These are phyloP conservation scores for Nibea coibor DNA, from an alignment of 2,113 vertebrate species.

Conservation along the genomic window DNA sequence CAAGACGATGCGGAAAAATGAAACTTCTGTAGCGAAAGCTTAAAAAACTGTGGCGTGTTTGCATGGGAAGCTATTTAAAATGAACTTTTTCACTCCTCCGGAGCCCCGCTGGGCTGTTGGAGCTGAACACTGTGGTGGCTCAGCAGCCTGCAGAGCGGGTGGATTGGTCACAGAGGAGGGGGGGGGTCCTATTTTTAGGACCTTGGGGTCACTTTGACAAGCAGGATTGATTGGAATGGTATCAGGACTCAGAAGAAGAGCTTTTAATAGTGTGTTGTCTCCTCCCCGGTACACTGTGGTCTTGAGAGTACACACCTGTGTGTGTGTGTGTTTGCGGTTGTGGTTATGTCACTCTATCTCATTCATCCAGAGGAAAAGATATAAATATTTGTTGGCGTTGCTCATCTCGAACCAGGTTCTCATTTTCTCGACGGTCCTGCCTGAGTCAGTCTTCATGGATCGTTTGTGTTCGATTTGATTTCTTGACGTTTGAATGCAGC, in stretches of 20 bases:
- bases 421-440: background rate
- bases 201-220: conserved; percentile 57
- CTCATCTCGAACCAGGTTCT: background rate
- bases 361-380: background rate
- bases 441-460: background rate
- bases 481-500: conserved; percentile 7
- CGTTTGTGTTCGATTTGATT: background rate
- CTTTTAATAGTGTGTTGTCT: conserved; percentile 71
- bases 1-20: background rate
- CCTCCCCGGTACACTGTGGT: conserved; percentile 4
- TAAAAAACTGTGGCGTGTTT: background rate
- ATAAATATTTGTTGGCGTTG: background rate
- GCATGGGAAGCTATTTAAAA: background rate
- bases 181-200: conserved; percentile 67
- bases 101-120: background rate
- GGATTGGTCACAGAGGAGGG: background rate
- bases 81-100: background rate
- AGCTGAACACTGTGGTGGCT: background rate
- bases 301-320: conserved; percentile 22
- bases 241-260: conserved; percentile 53
- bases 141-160: background rate
- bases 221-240: conserved; percentile 72
- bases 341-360: background rate
- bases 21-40: background rate
- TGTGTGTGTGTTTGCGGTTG: background rate